Evolutionary conservation across 1,140 invertebrate genomes (phyloP), one percentile per base, ranked within the genome.

Genomic region (Panulirus ornatus): DNA sequence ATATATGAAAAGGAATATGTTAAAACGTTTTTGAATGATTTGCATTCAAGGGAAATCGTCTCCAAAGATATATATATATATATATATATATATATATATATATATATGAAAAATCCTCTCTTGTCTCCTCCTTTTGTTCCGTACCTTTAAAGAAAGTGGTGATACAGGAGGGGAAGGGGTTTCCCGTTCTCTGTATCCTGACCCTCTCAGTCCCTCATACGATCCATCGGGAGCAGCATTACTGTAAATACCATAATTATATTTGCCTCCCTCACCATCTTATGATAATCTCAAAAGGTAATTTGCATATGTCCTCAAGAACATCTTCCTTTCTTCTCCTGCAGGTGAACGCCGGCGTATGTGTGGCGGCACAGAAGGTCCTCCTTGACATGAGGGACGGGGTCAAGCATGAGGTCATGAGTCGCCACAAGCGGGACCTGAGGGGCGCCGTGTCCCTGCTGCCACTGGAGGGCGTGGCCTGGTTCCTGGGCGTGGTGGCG

Each of bases 331-430:
- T 27, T 16, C 38, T 19, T 27, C 47, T 40, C 2, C 6, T 2
- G 0, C 87, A 88, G 87, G 76, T 88, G 87, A 88, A 88, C 78
- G 87, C 87, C 16, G 87, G 87, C 2, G 78, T 88, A 40, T 88
- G 87, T n/a, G 40, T 88, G 78, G 87, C 87, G 40, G 78, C 78
- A 0, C 87, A 88, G 87, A 88, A 88, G 63, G 54, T 88, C 16
- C 42, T 88, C 27, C 63, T 88, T 8, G 87, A 88, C 66, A 54
- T 82, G 63, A 38, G 78, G 6, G 87, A 88, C 38, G 87, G 87
- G 0, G 78, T 81, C 34, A 86, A 86, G 44, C 84, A 86, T 51
- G 84, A 86, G 44, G 73, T 86, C 40, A 88, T 81, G 87, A 54
- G 38, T 2, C 38, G 58, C 0, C 78, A 88, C 58, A 81, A 81